A percentile compares a stretch with the other conserved stretches of the same genome.
These are phyloP conservation scores for Dryas iulia DNA, from an alignment of 1,140 invertebrate genomes.

Conservation along the genomic window DNA sequence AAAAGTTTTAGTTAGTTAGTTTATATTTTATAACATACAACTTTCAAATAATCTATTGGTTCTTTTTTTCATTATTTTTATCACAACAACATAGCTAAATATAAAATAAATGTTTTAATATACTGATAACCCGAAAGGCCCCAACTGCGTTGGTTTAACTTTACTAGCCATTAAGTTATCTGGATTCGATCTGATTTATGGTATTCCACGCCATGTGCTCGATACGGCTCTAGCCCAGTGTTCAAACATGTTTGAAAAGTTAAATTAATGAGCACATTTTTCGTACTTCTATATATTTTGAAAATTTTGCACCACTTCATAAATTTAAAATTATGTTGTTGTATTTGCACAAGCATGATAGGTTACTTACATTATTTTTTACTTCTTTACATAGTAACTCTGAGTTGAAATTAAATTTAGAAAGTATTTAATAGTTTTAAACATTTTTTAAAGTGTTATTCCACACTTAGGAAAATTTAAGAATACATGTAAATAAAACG, in stretches of 20 bases:
- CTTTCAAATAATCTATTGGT: not conserved
- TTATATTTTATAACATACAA: not conserved
- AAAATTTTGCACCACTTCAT: not conserved
- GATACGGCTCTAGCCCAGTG: slow-evolving; percentile 14
- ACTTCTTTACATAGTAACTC: too few relatives aligned
- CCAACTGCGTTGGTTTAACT: slow-evolving; percentile 14
- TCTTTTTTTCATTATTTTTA: not conserved
- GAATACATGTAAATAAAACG: too few relatives aligned
- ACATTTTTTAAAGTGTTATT: too few relatives aligned
- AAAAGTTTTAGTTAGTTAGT: too few relatives aligned
- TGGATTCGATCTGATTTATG: slow-evolving; percentile 40
- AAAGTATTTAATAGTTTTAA: too few relatives aligned
- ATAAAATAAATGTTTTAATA: not conserved
- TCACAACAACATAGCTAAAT: not conserved
- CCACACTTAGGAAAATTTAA: too few relatives aligned
- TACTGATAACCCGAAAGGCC: slow-evolving; percentile 6
- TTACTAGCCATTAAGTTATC: slow-evolving; percentile 30
- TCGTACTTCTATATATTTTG: not conserved
- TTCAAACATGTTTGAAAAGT: slow-evolving; percentile 24
- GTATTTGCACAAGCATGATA: too few relatives aligned
- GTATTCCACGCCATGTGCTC: slow-evolving; percentile 34
- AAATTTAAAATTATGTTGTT: not conserved
- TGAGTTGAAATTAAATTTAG: too few relatives aligned
- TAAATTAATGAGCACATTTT: not conserved
- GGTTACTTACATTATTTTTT: too few relatives aligned